These are phyloP conservation scores for Azorinus chamasolen DNA, from an alignment of 2,888 invertebrate species.

Conservation along the genomic window DNA sequence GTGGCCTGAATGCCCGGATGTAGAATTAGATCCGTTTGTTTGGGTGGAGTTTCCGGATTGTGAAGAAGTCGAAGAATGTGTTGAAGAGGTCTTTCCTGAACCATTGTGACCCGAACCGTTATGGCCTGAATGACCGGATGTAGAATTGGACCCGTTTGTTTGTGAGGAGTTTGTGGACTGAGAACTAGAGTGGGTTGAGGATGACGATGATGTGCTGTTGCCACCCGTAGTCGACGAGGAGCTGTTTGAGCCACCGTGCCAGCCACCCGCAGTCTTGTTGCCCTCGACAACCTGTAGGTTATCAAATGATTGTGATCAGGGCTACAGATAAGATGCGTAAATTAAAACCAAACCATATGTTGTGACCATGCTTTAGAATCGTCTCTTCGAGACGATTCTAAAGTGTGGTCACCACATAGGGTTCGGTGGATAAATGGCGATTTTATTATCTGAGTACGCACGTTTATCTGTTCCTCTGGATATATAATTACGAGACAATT, in stretches of 20 bases:
- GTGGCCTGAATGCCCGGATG: not conserved
- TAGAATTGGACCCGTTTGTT: conserved; percentile 7
- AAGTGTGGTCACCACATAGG: too few species aligned
- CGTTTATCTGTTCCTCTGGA: too few species aligned
- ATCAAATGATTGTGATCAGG: too few species aligned
- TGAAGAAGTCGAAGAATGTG: not conserved
- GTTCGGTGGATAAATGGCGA: too few species aligned
- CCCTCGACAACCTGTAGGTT: conserved; percentile 20
- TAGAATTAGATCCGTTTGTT: not conserved
- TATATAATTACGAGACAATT: too few species aligned
- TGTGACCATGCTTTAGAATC: too few species aligned
- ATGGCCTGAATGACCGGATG: conserved; percentile 15
- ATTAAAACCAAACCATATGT: too few species aligned
- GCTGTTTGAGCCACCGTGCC: conserved; percentile 48
- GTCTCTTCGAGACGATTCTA: too few species aligned
- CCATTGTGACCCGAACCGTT: conserved; percentile 4
- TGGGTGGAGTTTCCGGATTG: conserved; percentile 16
- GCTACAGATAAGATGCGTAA: too few species aligned
- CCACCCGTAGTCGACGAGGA: conserved; percentile 30
- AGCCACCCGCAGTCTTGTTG: conserved; percentile 24
- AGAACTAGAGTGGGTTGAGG: conserved; percentile 1
- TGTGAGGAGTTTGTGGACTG: not conserved
- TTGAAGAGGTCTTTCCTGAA: not conserved
- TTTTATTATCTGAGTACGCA: too few species aligned
- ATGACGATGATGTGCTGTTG: conserved; percentile 16